Evolutionary conservation across 2,113 vertebrate genomes (phyloP).

Genomic region (Grammomys surdaster): DNA sequence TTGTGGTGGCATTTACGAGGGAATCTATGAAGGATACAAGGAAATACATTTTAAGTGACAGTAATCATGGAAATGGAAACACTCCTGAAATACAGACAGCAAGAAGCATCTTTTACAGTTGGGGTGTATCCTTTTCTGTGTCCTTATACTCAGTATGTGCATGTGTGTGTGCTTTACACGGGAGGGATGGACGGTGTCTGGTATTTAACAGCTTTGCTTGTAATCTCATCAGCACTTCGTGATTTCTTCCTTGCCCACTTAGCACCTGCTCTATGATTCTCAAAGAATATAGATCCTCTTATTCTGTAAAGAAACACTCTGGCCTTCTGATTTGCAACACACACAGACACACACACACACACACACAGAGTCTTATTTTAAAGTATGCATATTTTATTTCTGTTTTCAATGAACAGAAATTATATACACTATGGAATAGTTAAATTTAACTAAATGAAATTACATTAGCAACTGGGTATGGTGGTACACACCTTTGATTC

Average conservation of each 20-base stretch:
- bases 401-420: neutral
- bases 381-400: neutral
- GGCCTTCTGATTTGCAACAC: neutral
- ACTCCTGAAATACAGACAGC: neutral
- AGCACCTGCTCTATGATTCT: neutral
- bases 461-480: too few relatives aligned
- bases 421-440: neutral
- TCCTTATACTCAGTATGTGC: neutral
- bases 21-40: slow-evolving; percentile 12
- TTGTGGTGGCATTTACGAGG: neutral
- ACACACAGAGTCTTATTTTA: neutral
- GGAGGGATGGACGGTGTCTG: neutral
- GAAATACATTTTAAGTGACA: slow-evolving; percentile 28
- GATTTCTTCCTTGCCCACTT: neutral
- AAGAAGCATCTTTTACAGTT: neutral
- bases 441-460: neutral
- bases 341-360: neutral
- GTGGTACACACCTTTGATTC: neutral
- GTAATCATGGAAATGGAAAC: neutral
- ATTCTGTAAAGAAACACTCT: neutral
- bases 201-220: neutral
- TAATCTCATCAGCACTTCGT: neutral
- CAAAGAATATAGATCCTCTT: neutral
- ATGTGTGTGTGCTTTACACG: neutral
- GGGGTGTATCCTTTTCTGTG: neutral